Base-by-base conservation (phyloP, 30 jellyfish, hydroid and myxozoan genomes). In the Aurelia sp. region DNA sequence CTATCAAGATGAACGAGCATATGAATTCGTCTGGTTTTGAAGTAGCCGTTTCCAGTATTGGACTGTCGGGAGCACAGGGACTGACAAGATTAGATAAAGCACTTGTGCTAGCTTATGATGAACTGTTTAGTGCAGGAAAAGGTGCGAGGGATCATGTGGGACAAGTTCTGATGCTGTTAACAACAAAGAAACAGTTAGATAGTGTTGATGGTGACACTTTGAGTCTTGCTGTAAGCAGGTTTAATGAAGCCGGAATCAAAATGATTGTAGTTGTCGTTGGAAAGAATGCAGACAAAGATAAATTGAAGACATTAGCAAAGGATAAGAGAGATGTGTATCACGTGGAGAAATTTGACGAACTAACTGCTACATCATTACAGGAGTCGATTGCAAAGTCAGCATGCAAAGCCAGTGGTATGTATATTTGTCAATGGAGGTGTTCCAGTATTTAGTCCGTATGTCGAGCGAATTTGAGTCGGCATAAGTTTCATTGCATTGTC, bases 111-210 rank as follows among this genome's bases (percentile, higher is more conserved):
- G 90, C 96, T 13, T 78, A 75, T 31, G 82, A 69, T 65, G 73
- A 63, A 3, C 72, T 87, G 52, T 87, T 87, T 48, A 64, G 67
- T 63, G 20, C 21, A 11, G 59, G 70, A 5, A 87, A 87, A 18
- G 96, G 96, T 6, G 96, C 96, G 7, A 65, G 91, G 67, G 41
- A 9, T 30, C 19, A 20, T 22, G 96, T 69, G 3, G 86, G 90
- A 8, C 88, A 79, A 73, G 65, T 79, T 47, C 88, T 88, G 16
- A 69, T 78, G 12, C 52, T 88, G 27, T 63, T 88, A 22, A 78
- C 97, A 17, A 27, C 88, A 16, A 91, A 69, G 62, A 50, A 19
- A 13, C 50, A 63, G 21, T 72, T 62, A n/a, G 80, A 78, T 19
- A 71, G 47, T 55, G 72, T 68, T 11, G 84, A 72, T 20, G 72